Evolutionary conservation across 2,113 vertebrate species (phyloP).

Genomic region (Periophthalmodon schlosseri): DNA sequence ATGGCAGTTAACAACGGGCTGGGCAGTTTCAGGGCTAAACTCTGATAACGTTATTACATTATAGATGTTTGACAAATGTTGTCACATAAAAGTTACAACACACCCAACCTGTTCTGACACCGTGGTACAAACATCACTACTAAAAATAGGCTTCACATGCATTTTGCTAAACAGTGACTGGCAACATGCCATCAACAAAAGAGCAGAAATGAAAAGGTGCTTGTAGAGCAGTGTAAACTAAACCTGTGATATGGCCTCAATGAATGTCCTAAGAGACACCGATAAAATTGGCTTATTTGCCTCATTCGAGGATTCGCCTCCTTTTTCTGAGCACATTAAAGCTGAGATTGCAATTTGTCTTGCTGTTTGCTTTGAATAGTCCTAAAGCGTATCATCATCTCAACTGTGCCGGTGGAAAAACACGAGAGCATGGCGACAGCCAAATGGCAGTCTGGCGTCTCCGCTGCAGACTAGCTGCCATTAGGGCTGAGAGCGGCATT

Average conservation of each 20-base stretch:
- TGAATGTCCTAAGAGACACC: slow-evolving; percentile 41
- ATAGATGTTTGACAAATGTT: slow-evolving; percentile 6
- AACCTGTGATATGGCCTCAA: slow-evolving; percentile 53
- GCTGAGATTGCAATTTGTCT: slow-evolving; percentile 81
- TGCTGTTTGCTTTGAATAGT: slow-evolving; percentile 84
- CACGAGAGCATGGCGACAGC: slow-evolving; percentile 86
- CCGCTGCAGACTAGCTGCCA: slow-evolving; percentile 85
- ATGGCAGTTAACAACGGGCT: slow-evolving; percentile 46
- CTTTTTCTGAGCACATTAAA: slow-evolving; percentile 81
- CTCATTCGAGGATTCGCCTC: slow-evolving; percentile 63
- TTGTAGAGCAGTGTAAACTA: slow-evolving; percentile 18
- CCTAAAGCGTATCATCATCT: slow-evolving; percentile 88
- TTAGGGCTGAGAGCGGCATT: slow-evolving; percentile 90
- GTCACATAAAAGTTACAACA: slow-evolving; percentile 10
- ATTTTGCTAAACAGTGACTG: slow-evolving; percentile 24
- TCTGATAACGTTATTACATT: slow-evolving; percentile 34
- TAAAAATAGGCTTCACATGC: slow-evolving; percentile 18
- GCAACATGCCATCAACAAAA: slow-evolving; percentile 29
- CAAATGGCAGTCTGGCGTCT: slow-evolving; percentile 95
- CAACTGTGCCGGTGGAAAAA: slow-evolving; percentile 82
- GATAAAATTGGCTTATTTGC: slow-evolving; percentile 70
- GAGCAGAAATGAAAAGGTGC: slow-evolving; percentile 32
- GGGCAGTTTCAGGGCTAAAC: slow-evolving; percentile 26
- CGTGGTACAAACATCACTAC: slow-evolving; percentile 7
- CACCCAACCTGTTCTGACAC: neutral